phyloP scores from a whole-genome alignment of 2,888 invertebrate genomes.

The Sericinus montela region DNA sequence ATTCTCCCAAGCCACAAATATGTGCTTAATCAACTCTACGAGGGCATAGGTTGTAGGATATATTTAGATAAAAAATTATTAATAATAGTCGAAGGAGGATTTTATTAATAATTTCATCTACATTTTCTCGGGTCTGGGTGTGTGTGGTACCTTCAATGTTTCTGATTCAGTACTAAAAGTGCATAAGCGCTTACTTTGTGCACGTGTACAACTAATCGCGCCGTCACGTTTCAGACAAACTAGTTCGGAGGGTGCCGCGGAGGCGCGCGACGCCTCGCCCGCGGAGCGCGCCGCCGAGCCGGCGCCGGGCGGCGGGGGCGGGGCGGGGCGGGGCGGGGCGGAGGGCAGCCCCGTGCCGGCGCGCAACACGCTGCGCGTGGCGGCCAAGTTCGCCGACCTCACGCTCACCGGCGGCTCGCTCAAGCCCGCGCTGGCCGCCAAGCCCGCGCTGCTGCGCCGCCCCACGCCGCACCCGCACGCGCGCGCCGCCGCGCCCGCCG shows the following conservation, averaged over 20 bases:
- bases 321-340: slow-evolving; percentile 28
- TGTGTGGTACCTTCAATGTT: too few species aligned
- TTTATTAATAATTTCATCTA: too few species aligned
- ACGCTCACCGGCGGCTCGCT: slow-evolving; percentile 82
- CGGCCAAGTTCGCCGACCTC: slow-evolving; percentile 82
- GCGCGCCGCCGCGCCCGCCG: slow-evolving; percentile 7
- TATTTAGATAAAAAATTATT: too few species aligned
- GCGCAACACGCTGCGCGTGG: slow-evolving; percentile 81
- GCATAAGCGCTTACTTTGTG: too few species aligned
- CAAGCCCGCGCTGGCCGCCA: slow-evolving; percentile 88
- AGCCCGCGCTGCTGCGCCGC: slow-evolving; percentile 85
- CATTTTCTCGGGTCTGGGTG: too few species aligned
- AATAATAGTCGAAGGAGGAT: too few species aligned
- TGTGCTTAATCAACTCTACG: too few species aligned
- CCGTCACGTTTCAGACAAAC: slow-evolving; percentile 20
- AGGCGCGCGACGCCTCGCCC: too few species aligned
- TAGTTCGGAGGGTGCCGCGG: slow-evolving; percentile 20
- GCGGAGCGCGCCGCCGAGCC: background rate
- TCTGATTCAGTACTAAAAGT: too few species aligned
- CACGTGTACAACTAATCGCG: too few species aligned
- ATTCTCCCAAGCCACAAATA: too few species aligned
- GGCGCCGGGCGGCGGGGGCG: background rate
- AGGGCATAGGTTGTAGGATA: too few species aligned
- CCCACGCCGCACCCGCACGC: slow-evolving; percentile 13
- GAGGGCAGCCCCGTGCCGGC: slow-evolving; percentile 72